phyloP scores from a whole-genome alignment of 1,140 invertebrate species.

The Diabrotica undecimpunctata region DNA sequence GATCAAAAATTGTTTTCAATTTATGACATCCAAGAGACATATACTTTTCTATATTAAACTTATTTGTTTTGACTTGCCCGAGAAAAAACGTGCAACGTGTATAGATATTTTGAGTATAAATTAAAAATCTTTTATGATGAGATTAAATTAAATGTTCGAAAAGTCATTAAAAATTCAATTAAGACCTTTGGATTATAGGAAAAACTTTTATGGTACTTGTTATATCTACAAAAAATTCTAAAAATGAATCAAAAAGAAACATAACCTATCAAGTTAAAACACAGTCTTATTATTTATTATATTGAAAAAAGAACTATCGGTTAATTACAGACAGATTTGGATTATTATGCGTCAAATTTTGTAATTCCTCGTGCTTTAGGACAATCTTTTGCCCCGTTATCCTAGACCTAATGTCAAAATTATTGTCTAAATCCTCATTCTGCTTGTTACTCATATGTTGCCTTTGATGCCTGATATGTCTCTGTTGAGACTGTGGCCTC shows the following conservation, averaged over 20 bases:
- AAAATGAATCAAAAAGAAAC: not conserved
- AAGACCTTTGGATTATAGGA: too few species aligned
- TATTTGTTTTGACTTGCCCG: too few species aligned
- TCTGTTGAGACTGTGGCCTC: conserved; percentile 8
- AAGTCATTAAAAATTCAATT: too few species aligned
- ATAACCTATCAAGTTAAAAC: not conserved
- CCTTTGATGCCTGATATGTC: conserved; percentile 39
- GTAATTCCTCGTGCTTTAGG: conserved; percentile 7
- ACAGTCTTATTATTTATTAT: not conserved
- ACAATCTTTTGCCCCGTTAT: conserved; percentile 5
- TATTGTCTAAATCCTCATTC: conserved; percentile 1
- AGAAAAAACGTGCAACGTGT: too few species aligned
- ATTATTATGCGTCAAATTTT: conserved; percentile 12
- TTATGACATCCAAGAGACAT: too few species aligned
- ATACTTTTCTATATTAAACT: too few species aligned
- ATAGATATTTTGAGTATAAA: too few species aligned
- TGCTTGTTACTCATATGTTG: conserved; percentile 30
- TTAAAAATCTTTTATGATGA: too few species aligned
- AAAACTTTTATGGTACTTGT: too few species aligned
- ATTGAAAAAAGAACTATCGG: conserved; percentile 1
- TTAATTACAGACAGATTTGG: conserved; percentile 12
- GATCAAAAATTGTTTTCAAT: too few species aligned
- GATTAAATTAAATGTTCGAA: too few species aligned
- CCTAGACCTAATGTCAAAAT: conserved; percentile 10
- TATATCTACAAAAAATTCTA: too few species aligned